Conservation (phyloP, 2,888 invertebrate species). For the Heliothis peltigera region DNA sequence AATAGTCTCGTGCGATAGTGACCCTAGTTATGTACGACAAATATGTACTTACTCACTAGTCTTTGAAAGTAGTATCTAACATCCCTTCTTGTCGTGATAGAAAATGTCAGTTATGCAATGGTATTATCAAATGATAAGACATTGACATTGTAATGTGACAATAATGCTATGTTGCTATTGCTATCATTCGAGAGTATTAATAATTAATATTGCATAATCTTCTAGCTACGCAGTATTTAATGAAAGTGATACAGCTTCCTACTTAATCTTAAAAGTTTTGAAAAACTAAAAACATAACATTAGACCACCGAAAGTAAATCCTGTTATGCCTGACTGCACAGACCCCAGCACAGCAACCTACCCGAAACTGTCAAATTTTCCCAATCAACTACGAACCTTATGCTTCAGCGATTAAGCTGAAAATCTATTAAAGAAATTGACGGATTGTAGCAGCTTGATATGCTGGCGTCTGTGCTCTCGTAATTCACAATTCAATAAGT, state of each 20-base stretch:
- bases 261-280: no score
- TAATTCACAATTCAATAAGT: no score
- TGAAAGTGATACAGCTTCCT: not conserved
- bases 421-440: no score
- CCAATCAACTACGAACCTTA: no score
- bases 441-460: no score
- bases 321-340: no score
- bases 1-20: conserved; percentile 30
- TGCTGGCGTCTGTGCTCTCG: no score
- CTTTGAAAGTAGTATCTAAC: conserved; percentile 15
- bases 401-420: no score
- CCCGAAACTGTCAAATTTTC: no score
- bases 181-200: not conserved
- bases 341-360: no score
- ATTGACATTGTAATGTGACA: conserved; percentile 24
- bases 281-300: no score
- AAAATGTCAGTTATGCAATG: conserved; percentile 7
- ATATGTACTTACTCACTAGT: conserved; percentile 10
- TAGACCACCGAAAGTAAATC: no score
- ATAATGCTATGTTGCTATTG: conserved; percentile 13
- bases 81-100: conserved; percentile 4
- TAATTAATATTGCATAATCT: conserved; percentile 1
- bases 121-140: conserved; percentile 8
- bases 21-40: conserved; percentile 14
- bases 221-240: not conserved